These are phyloP conservation scores for Trichosurus vulpecula DNA, from an alignment of 2,797 vertebrate genomes.

Conservation along the genomic window DNA sequence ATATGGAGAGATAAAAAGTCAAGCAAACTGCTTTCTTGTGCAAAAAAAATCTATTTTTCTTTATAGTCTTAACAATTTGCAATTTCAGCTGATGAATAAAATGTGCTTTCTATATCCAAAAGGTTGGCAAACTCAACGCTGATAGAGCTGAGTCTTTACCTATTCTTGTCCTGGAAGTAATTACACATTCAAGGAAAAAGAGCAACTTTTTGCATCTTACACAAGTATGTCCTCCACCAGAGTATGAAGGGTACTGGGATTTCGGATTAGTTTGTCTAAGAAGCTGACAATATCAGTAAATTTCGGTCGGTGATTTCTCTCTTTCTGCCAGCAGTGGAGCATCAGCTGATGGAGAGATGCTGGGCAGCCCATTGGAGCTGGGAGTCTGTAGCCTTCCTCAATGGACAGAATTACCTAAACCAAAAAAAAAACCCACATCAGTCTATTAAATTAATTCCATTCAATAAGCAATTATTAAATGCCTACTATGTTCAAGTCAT, in stretches of 20 bases:
- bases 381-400: slow-evolving; percentile 97
- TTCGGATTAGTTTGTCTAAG: slow-evolving; percentile 96
- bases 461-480: background rate
- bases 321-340: slow-evolving; percentile 99
- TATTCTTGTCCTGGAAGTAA: slow-evolving; percentile 36
- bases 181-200: background rate
- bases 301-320: slow-evolving; percentile 95
- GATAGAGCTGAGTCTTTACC: background rate
- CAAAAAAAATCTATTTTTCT: background rate
- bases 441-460: slow-evolving; percentile 35
- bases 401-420: slow-evolving; percentile 96
- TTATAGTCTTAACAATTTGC: slow-evolving; percentile 20
- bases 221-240: slow-evolving; percentile 90
- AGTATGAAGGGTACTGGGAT: slow-evolving; percentile 94
- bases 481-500: background rate
- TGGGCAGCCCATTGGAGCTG: slow-evolving; percentile 97
- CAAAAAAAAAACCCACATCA: slow-evolving; percentile 39
- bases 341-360: slow-evolving; percentile 96
- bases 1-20: slow-evolving; percentile 22
- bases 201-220: slow-evolving; percentile 80
- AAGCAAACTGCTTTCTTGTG: slow-evolving; percentile 1
- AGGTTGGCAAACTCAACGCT: background rate
- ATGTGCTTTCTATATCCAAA: slow-evolving; percentile 39
- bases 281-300: slow-evolving; percentile 95
- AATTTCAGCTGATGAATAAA: slow-evolving; percentile 56